phyloP scores from a whole-genome alignment of 2,797 vertebrate species.

The Hybognathus amarus region DNA sequence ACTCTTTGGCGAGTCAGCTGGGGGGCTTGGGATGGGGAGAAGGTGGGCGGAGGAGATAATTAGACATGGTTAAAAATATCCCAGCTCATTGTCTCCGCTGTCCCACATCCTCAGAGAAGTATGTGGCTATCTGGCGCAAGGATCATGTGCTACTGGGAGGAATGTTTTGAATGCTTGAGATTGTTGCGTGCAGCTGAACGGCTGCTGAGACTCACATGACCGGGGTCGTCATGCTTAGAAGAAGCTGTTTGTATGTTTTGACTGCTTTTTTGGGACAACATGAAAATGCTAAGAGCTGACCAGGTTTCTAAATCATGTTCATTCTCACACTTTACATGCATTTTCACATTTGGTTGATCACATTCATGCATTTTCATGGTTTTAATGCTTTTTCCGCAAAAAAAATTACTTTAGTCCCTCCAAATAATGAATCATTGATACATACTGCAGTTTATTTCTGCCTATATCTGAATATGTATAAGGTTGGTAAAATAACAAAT shows the following conservation, averaged over 20 bases:
- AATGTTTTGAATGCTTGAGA: constrained; percentile 25
- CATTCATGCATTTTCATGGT: neutral
- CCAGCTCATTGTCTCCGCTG: constrained; percentile 58
- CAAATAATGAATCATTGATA: neutral
- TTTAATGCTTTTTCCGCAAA: too few relatives aligned
- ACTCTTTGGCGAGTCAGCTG: constrained; percentile 39
- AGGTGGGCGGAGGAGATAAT: constrained; percentile 61
- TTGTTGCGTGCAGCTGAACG: neutral
- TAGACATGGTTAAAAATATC: constrained; percentile 67
- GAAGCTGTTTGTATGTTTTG: constrained; percentile 14
- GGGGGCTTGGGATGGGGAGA: constrained; percentile 39
- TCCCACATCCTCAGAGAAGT: constrained; percentile 55
- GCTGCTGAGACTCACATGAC: constrained; percentile 3
- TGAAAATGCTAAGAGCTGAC: neutral
- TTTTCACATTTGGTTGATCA: neutral
- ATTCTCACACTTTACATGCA: neutral
- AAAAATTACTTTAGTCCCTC: neutral
- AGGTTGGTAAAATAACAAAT: neutral
- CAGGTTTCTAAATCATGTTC: neutral
- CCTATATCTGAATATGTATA: neutral
- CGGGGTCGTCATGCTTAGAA: neutral
- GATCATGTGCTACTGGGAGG: constrained; percentile 39
- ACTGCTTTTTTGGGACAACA: neutral
- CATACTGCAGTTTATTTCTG: neutral
- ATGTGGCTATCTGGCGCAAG: constrained; percentile 29